Base-by-base conservation (phyloP, 2,797 vertebrate species). In the Muraenolepis orangiensis region DNA sequence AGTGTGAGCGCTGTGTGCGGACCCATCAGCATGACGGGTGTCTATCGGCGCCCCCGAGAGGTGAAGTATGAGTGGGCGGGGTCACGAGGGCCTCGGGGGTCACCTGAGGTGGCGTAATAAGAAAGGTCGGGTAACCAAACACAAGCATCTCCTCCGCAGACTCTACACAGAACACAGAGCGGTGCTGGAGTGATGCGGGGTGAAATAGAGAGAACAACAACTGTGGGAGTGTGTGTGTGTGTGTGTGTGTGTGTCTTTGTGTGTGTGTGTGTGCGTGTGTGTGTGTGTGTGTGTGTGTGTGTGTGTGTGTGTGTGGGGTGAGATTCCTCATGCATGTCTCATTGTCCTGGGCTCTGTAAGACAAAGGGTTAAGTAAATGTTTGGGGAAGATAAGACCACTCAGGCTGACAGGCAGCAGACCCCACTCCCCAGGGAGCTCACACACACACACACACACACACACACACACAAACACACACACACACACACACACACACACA, bases 341-440 rank as follows among this genome's bases (percentile, higher is more conserved):
- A 94, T 94, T 95, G 93, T 94, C 94, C 88, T 84, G 84, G 70
- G 80, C 83, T 82, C 93, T 91, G 90, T 90, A 93, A 94, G 94
- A 95, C 91, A 93, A 95, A 95, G 94, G 94, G 94, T 94, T 94
- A 95, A 95, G 93, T 93, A 94, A 94, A 96, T 92, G 90, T 94
- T 94, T 95, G 92, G 92, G 90, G 89, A 94, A 95, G 95, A 95
- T 92, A 94, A 95, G 93, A 87, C 87, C 94, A 88, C 89, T 91
- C 92, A 93, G 86, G 80, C 89, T 95, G 95, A 94, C 95, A 95
- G 93, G 91, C 94, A 92, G 90, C 93, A 94, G 94, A 90, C 93
- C 93, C 93, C 93, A 83, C 86, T 84, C 90, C 89, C 91, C 87
- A 90, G 89, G 87, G 92, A 90, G 89, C 91, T 93, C 80, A 72